Evolutionary conservation across 2,888 invertebrate species (phyloP), one percentile per base, ranked within the genome.

Genomic region (Phragmatobia fuliginosa): DNA sequence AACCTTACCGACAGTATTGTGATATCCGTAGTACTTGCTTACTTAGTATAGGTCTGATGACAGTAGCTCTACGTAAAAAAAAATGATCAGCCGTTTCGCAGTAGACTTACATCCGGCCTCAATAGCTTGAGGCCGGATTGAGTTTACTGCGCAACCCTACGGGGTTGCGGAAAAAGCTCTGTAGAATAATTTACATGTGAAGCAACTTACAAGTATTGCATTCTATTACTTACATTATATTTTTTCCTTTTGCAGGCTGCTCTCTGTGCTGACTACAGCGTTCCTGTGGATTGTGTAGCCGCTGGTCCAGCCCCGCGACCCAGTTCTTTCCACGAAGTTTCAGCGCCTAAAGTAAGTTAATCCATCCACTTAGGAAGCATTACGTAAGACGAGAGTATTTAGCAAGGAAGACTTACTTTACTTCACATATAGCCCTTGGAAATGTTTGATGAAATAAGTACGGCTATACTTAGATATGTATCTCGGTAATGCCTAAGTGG

Each of bases 221-320:
- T 25, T 25, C 11, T 67, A 49, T 68, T 38, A 25, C 31, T 62
- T 31, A 62, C 16, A 33, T 60, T 64, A 36, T 21, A 33, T 32
- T 68, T 71, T 71, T 45, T 11, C 73, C 88, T 80, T 79, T 91
- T 97, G 5, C 96, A 98, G 98, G 97, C 98, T 87, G 97, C 97
- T 78, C 96, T 98, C 84, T 98, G 98, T 92, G 98, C 98, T 88
- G 98, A 98, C 92, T 98, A 98, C 94, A 97, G 97, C 93, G 96
- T 98, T 83, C 98, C 98, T 66, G 97, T 98, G 83, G 98, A 98
- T 93, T 97, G 97, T 91, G 97, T 98, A 79, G 95, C 96, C 75
- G 97, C 95, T 90, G 97, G 93, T 91, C 97, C 92, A 92, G 96
- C 94, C 91, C 97, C 90, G 90, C 96, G 92, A 91, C 97, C 91